A percentile compares a stretch with the other conserved stretches of the same genome.
phyloP scores from a whole-genome alignment of 2,797 vertebrate genomes.

The Chelonia mydas region DNA sequence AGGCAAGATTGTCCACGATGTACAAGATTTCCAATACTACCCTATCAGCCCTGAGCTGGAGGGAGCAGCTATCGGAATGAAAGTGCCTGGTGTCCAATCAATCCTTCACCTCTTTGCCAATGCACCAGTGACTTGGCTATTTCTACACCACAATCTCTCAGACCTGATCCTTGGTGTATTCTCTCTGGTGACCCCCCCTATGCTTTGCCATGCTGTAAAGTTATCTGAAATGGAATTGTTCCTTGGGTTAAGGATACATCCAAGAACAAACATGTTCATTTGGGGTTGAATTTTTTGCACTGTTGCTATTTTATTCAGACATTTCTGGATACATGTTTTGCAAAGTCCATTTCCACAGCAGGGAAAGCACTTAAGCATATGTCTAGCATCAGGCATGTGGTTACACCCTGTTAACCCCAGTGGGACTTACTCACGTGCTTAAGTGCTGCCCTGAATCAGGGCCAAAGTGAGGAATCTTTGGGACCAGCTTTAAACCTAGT shows the following conservation, averaged over 20 bases:
- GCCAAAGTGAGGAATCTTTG: not conserved
- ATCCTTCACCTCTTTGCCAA: not conserved
- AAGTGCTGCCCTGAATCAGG: not conserved
- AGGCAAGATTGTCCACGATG: not conserved
- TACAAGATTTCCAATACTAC: not conserved
- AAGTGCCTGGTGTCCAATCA: not conserved
- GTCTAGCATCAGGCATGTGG: not conserved
- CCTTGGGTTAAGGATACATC: not conserved
- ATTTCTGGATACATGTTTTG: not conserved
- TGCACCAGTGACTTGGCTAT: not conserved
- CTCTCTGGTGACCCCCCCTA: not conserved
- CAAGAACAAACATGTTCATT: not conserved
- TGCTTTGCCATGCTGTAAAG: accelerated
- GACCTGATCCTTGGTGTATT: not conserved
- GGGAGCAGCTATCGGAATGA: not conserved
- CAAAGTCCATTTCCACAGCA: not conserved
- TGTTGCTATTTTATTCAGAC: accelerated
- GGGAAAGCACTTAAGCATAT: not conserved
- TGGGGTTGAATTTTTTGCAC: not conserved
- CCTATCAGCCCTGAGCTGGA: not conserved
- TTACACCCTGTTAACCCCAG: not conserved
- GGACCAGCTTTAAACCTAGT: accelerated
- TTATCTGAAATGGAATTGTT: not conserved
- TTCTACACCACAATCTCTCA: not conserved
- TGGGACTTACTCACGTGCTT: accelerated